Conservation (phyloP, 2,888 invertebrate species). For the Frankliniella intonsa region DNA sequence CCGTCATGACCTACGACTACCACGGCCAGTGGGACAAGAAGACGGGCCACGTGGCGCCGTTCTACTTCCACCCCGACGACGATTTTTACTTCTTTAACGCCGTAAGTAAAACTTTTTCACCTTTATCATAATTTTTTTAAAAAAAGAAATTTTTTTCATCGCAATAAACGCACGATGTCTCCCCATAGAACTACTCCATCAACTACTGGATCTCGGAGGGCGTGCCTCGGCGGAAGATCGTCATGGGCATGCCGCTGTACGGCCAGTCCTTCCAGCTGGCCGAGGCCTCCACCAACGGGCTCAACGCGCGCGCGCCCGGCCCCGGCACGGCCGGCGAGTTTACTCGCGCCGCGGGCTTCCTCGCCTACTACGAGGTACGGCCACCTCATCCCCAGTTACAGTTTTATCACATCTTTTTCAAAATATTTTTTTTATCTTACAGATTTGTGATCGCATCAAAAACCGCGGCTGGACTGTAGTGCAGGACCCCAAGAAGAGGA, state of each 20-base stretch:
- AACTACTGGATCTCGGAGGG: slow-evolving; percentile 86
- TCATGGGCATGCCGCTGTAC: slow-evolving; percentile 86
- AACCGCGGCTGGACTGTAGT: slow-evolving; percentile 75
- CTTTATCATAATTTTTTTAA: no score
- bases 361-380: slow-evolving; percentile 78
- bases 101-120: no score
- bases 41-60: slow-evolving; percentile 83
- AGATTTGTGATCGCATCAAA: slow-evolving; percentile 78
- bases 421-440: slow-evolving; percentile 34
- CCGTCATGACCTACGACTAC: slow-evolving; percentile 89
- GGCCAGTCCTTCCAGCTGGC: slow-evolving; percentile 72
- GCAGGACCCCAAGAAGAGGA: slow-evolving; percentile 67
- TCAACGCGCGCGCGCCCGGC: slow-evolving; percentile 71
- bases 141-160: neutral
- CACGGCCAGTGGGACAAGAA: slow-evolving; percentile 90
- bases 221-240: slow-evolving; percentile 71
- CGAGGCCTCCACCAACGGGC: slow-evolving; percentile 56
- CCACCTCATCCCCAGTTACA: neutral
- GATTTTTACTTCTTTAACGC: slow-evolving; percentile 78
- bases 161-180: neutral
- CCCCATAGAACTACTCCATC: slow-evolving; percentile 70
- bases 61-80: slow-evolving; percentile 77
- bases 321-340: slow-evolving; percentile 81
- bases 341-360: slow-evolving; percentile 77
- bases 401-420: slow-evolving; percentile 17